These are phyloP conservation scores for Scaptomyza parva DNA, from an alignment of 2,888 invertebrate species.

Conservation along the genomic window DNA sequence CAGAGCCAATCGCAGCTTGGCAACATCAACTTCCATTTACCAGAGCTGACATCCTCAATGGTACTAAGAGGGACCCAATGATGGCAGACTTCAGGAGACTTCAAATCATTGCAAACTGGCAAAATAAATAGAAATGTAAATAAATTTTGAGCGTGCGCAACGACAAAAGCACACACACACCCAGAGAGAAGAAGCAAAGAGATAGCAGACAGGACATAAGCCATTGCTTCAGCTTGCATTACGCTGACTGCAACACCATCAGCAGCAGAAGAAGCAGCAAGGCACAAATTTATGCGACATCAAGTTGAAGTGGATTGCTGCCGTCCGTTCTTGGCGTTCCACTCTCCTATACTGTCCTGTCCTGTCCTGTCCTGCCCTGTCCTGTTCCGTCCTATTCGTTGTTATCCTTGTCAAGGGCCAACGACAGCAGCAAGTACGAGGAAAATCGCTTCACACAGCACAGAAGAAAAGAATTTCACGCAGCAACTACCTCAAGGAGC, in stretches of 20 bases:
- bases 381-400: slow-evolving; percentile 24
- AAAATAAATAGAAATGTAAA: slow-evolving; percentile 73
- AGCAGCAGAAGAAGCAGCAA: slow-evolving; percentile 33
- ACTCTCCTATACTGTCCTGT: slow-evolving; percentile 2
- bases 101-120: slow-evolving; percentile 73
- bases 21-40: slow-evolving; percentile 11
- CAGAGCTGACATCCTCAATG: slow-evolving; percentile 17
- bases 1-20: slow-evolving; percentile 31
- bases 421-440: slow-evolving; percentile 17
- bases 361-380: slow-evolving; percentile 22
- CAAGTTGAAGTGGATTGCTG: slow-evolving; percentile 57
- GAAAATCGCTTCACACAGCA: slow-evolving; percentile 21
- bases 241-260: slow-evolving; percentile 33
- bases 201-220: slow-evolving; percentile 60
- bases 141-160: slow-evolving; percentile 64
- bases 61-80: slow-evolving; percentile 14
- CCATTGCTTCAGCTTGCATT: slow-evolving; percentile 54
- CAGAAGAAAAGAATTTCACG: slow-evolving; percentile 24
- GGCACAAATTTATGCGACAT: slow-evolving; percentile 67
- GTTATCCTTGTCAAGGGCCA: slow-evolving; percentile 43
- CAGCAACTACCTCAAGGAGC: slow-evolving; percentile 30
- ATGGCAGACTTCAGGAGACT: slow-evolving; percentile 40
- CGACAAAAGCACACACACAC: not conserved
- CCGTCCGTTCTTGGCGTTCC: slow-evolving; percentile 28
- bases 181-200: slow-evolving; percentile 18